Evolutionary conservation across 2,797 vertebrate genomes (phyloP), one percentile per base, ranked within the genome.

Genomic region (Sternarchorhynchus goeldii): DNA sequence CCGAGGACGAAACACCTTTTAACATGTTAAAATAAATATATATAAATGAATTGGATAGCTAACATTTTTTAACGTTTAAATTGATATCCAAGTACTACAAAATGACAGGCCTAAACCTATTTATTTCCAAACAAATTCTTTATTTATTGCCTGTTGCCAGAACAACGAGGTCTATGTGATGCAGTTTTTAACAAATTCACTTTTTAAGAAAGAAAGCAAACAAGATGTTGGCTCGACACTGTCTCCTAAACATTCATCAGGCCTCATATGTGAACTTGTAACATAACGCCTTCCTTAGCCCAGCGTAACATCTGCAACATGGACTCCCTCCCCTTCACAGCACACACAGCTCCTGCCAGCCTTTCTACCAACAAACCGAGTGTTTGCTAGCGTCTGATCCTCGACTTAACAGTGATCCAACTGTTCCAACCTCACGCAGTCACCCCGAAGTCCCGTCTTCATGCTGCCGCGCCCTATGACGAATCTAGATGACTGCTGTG

Each of bases 71-170:
- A 50, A 25, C 25, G 25, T 25, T 25, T 25, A 25, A 25, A 25
- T 25, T 25, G 25, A 25, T 25, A 12, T 31, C 20, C 25, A 32
- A 4, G 17, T 39, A 59, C 3, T n/a, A n/a, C 20, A 65, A 25
- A 21, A 20, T 31, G 14, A 58, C 1, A 14, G 45, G 21, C 1
- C 7, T 2, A 77, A 0, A 21, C 62, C 12, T 2, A 14, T 14
- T 29, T 18, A 2, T 56, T 62, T 55, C 45, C 41, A 77, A 55
- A 17, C 58, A 45, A 66, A 45, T 45, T 36, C 12, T 78, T 73
- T 58, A 78, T 73, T 66, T n/a, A 0, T 32, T 14, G 5, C 17
- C 25, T 70, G 14, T 17, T 2, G 2, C 67, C 45, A 32, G 32
- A 55, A 55, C 45, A 69, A 18, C 7, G 45, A 50, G 45, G 45